Evolutionary conservation across 2,888 invertebrate genomes (phyloP), one percentile per base, ranked within the genome.

Genomic region (Thera obeliscata): DNA sequence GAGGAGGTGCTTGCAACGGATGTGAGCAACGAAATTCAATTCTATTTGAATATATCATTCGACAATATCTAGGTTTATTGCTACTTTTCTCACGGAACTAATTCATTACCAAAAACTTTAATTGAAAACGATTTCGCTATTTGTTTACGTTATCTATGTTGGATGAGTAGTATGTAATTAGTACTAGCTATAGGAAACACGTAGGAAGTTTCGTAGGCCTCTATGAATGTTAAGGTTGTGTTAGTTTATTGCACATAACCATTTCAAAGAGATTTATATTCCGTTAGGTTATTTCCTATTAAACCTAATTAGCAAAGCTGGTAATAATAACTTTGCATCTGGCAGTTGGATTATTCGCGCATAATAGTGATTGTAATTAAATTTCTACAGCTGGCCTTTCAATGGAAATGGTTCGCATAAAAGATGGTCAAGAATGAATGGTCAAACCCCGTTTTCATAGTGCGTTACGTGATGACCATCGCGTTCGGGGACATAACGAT

Each of bases 51-150:
- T 93, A 91, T 90, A 91, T 92, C 90, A 91, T 90, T 88, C 87
- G 81, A 78, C 84, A 81, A 84, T 91, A 93, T 91, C 91, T 93
- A 92, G 93, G 93, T 93, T 93, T 93, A 93, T 93, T 91, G 87
- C 91, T 87, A 85, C 87, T 91, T 93, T 93, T 93, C 93, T 92
- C 93, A 93, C 93, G 93, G 91, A 92, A 92, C 91, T 89, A 88
- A 91, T 90, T 88, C 87, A 89, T 90, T 91, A 90, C 88, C 88
- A 85, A 90, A 52, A 89, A 86, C 79, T 85, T 88, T 88, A 89
- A 91, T 91, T 89, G 88, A 91, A 88, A 88, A 85, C 85, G 87
- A 89, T 89, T 89, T 90, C 88, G 87, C 88, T 89, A 89, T 89
- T 88, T 89, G 87, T 89, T 86, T 81, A 79, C 81, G 83, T 81